Evolutionary conservation across 2,797 vertebrate species (phyloP).

Genomic region (Betta splendens): DNA sequence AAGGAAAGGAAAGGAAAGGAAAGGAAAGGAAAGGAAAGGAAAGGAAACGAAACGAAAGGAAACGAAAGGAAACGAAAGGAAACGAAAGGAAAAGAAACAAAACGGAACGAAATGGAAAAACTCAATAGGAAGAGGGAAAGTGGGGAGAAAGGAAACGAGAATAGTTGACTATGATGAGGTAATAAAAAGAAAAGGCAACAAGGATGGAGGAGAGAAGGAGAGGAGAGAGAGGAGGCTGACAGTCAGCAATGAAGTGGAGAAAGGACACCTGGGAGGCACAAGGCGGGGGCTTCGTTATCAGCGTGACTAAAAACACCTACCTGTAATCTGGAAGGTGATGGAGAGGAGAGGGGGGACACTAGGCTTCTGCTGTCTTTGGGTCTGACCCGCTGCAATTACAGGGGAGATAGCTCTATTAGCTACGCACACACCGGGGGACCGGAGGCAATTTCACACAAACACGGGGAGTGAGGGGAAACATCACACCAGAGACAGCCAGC

Average conservation of each 20-base stretch:
- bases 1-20: background rate
- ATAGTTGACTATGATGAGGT: too few relatives aligned
- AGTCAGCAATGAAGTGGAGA: background rate
- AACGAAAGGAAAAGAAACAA: too few relatives aligned
- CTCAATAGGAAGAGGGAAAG: too few relatives aligned
- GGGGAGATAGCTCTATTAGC: constrained; percentile 82
- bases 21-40: background rate
- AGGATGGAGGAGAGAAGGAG: background rate
- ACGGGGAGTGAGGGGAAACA: constrained; percentile 23
- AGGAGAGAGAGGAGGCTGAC: background rate
- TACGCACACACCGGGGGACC: constrained; percentile 52
- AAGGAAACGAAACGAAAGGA: background rate
- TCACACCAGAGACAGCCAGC: constrained; percentile 17
- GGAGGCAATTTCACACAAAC: constrained; percentile 40
- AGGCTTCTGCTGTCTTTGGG: constrained; percentile 85
- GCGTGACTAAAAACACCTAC: constrained; percentile 78
- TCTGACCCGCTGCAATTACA: constrained; percentile 90
- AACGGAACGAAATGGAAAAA: background rate
- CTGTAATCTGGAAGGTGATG: constrained; percentile 93
- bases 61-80: background rate
- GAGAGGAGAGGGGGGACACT: constrained; percentile 89
- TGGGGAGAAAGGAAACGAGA: background rate
- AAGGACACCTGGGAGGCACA: background rate
- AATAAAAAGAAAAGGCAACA: too few relatives aligned
- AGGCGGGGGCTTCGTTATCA: constrained; percentile 32